Evolutionary conservation across 2,888 invertebrate species (phyloP), one percentile per base, ranked within the genome.

Genomic region (Chrysotoxum bicinctum): DNA sequence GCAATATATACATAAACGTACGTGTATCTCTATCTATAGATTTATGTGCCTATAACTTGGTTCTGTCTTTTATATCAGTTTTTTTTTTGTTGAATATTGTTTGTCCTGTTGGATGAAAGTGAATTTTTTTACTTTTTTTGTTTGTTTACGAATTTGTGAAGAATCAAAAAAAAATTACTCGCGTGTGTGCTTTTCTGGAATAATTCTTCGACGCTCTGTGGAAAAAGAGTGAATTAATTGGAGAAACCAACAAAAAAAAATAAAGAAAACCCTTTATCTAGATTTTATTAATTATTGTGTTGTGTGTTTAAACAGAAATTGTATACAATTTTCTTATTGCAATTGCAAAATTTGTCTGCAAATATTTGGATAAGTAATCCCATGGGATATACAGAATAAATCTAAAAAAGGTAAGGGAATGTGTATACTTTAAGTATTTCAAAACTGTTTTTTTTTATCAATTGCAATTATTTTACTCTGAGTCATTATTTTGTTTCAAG

Each of bases 41-140:
- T 70, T 62, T 35, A 50, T 50, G 66, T 66, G 66, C 50, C 66
- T 66, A 66, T 35, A 66, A 48, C 48, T 66, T 48, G 16, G n/a
- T 48, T 70, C 21, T 70, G 16, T 66, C 10, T 40, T 58, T 66
- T 48, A n/a, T n/a, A n/a, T n/a, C n/a, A n/a, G n/a, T 37, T 52
- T 23, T 62, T 52, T 35, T 35, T 35, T 3, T 21, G 12, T n/a
- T 35, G 3, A 19, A 58, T 58, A 68, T 76, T 72, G 84, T 84
- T 74, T 69, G 79, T 79, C 84, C 79, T 79, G 70, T 84, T 79
- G 84, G 84, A 84, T 76, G 84, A 80, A 84, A 84, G 84, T 84
- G 84, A 84, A 80, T 84, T 80, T 84, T 84, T 84, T 83, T 52
- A 26, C n/a, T 19, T 54, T 32, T 83, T 66, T 70, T 66, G 76